These are phyloP conservation scores for Vireo griseus DNA, from an alignment of 2,797 vertebrate genomes.

Conservation along the genomic window DNA sequence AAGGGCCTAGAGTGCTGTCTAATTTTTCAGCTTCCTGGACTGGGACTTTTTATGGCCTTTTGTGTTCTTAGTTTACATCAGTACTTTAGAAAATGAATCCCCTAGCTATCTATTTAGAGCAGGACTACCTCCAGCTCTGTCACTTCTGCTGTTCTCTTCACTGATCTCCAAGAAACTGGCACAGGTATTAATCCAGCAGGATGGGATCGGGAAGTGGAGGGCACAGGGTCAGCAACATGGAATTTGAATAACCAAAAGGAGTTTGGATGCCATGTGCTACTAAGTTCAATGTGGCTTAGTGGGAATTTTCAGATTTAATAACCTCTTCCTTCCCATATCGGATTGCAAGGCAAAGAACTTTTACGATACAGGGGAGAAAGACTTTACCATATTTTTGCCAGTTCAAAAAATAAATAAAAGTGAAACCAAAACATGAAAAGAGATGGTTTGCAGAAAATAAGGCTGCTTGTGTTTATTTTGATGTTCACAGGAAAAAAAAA, in stretches of 20 bases:
- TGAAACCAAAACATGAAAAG: not conserved
- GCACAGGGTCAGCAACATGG: not conserved
- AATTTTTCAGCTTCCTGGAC: constrained; percentile 60
- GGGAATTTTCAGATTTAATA: not conserved
- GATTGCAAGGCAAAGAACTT: not conserved
- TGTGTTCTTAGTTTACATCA: constrained; percentile 74
- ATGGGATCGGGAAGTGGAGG: not conserved
- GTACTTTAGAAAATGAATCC: constrained; percentile 73
- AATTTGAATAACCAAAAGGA: not conserved
- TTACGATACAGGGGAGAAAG: not conserved
- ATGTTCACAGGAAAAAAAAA: not conserved
- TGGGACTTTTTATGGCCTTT: constrained; percentile 69
- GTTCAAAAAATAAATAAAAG: not conserved
- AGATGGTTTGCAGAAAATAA: not conserved
- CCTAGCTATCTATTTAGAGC: constrained; percentile 64
- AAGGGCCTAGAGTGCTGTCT: constrained; percentile 24
- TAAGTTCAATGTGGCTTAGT: not conserved
- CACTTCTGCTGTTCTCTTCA: not conserved
- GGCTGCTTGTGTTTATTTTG: constrained; percentile 7
- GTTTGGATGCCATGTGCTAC: not conserved
- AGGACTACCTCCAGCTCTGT: constrained; percentile 23
- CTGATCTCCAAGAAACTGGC: not conserved
- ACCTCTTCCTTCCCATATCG: not conserved
- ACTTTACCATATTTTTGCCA: not conserved
- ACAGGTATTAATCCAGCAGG: not conserved